A percentile compares a stretch with the other conserved stretches of the same genome.
These are phyloP conservation scores for Carettochelys insculpta DNA, from an alignment of 2,113 vertebrate genomes.

Conservation along the genomic window DNA sequence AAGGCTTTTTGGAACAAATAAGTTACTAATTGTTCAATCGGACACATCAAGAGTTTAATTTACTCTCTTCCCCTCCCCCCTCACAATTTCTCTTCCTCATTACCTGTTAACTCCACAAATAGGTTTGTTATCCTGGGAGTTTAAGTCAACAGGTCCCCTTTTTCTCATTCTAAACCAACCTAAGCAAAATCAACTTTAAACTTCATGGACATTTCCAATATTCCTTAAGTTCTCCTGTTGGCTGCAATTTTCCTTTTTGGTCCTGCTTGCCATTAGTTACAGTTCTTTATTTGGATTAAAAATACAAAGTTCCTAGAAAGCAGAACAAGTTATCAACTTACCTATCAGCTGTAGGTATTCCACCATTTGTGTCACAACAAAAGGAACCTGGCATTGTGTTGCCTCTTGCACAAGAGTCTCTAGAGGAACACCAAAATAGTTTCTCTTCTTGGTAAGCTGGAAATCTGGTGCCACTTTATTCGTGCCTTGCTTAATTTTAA, in stretches of 20 bases:
- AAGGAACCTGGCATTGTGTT: slow-evolving; percentile 65
- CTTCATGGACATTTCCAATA: neutral
- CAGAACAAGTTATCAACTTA: neutral
- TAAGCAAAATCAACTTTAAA: neutral
- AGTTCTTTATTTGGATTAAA: neutral
- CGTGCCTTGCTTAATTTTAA: slow-evolving; percentile 45
- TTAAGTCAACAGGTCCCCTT: neutral
- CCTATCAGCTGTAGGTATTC: slow-evolving; percentile 80
- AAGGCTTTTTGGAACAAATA: neutral
- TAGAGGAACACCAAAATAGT: slow-evolving; percentile 75
- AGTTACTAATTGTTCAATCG: neutral
- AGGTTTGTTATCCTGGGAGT: neutral
- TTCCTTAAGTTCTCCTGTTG: neutral
- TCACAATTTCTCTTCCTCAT: neutral
- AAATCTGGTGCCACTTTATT: slow-evolving; percentile 57
- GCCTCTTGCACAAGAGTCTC: slow-evolving; percentile 56
- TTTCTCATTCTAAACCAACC: neutral
- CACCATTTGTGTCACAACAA: slow-evolving; percentile 77
- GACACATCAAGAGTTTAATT: neutral
- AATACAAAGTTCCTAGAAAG: neutral
- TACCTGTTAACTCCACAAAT: neutral
- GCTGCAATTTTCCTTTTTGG: neutral
- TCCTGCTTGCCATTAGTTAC: neutral
- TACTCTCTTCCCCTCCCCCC: too few relatives aligned
- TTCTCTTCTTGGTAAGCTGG: neutral